Percentiles rank a stretch among this genome's conserved stretches.
These are phyloP conservation scores for Hippotragus niger DNA, from an alignment of 2,113 vertebrate genomes.

Conservation along the genomic window DNA sequence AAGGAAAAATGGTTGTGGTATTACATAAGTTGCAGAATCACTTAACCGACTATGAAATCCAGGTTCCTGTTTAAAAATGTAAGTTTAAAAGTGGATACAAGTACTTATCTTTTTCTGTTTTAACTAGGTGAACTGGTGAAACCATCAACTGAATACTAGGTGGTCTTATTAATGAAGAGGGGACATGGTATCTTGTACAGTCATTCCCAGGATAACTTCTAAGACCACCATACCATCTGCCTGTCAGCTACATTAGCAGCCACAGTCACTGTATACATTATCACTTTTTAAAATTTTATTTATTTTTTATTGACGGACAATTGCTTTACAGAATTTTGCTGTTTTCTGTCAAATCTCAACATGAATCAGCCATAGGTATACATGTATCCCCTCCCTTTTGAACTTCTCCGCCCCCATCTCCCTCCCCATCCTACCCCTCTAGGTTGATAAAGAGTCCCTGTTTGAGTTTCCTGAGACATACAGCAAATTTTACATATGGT, in stretches of 20 bases:
- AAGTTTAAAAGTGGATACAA: neutral
- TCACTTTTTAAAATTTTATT: neutral
- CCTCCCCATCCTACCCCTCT: neutral
- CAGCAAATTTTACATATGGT: neutral
- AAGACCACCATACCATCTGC: neutral
- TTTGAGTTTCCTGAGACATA: neutral
- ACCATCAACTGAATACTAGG: neutral
- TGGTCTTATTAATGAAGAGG: neutral
- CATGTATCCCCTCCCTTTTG: neutral
- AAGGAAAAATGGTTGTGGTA: neutral
- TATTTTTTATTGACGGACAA: neutral
- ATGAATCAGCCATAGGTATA: neutral
- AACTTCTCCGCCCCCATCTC: rapidly evolving
- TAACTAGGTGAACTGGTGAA: neutral
- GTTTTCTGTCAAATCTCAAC: neutral
- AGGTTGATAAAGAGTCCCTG: neutral
- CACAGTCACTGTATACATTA: neutral
- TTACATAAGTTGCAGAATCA: neutral
- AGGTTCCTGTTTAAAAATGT: neutral
- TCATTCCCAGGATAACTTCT: neutral
- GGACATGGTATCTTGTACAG: neutral
- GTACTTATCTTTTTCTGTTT: neutral
- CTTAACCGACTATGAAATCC: neutral
- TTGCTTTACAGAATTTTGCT: neutral
- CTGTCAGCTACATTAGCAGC: neutral